Evolutionary conservation across 1,140 invertebrate species (phyloP).

Genomic region (Centruroides vittatus): DNA sequence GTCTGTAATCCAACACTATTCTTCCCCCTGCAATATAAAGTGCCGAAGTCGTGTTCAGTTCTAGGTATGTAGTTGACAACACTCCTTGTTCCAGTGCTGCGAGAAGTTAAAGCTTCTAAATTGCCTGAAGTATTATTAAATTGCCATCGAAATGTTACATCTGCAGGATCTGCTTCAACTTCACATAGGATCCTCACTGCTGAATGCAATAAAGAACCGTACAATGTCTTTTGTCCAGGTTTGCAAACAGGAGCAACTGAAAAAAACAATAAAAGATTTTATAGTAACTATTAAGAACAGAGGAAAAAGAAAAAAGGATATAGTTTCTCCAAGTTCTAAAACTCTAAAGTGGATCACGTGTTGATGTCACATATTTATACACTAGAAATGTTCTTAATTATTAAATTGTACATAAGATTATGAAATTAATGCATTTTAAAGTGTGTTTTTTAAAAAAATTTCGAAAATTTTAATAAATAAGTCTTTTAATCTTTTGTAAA

Average conservation of each 20-base stretch:
- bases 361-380: no score
- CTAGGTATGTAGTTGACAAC: constrained; percentile 43
- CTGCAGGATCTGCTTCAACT: constrained; percentile 72
- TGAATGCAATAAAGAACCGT: constrained; percentile 12
- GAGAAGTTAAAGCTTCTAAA: constrained; percentile 41
- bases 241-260: constrained; percentile 53
- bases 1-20: constrained; percentile 60
- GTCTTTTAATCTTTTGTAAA: no score
- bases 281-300: no score
- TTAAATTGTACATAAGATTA: no score
- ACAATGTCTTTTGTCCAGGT: constrained; percentile 12
- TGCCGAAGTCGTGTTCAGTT: constrained; percentile 53
- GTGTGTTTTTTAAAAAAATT: no score
- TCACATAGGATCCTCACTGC: constrained; percentile 44
- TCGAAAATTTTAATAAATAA: no score
- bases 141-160: constrained; percentile 69
- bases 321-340: no score
- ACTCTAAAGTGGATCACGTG: no score
- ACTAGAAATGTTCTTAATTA: no score
- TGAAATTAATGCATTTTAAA: no score
- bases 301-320: no score
- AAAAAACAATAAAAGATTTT: background rate
- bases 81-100: constrained; percentile 37
- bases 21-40: constrained; percentile 66
- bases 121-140: constrained; percentile 84